Conservation (phyloP, 2,113 vertebrate genomes). For the Takifugu bimaculatus region DNA sequence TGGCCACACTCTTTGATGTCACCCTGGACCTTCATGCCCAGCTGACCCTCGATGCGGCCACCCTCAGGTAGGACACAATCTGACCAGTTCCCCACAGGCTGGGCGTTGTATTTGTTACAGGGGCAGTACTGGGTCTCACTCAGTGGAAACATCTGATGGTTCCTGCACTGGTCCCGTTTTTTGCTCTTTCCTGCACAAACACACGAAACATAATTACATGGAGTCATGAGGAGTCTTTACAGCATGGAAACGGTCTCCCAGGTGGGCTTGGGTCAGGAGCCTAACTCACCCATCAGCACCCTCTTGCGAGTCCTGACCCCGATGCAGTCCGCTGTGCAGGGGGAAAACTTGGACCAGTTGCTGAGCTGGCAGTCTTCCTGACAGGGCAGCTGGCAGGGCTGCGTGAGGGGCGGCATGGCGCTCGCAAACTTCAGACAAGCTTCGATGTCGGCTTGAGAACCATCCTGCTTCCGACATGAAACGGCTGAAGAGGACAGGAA, state of each 20-base stretch:
- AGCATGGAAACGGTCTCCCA: no score
- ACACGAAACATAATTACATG: background rate
- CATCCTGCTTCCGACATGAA: constrained; percentile 91
- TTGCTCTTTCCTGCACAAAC: constrained; percentile 88
- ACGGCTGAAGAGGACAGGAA: constrained; percentile 76
- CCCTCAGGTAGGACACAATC: constrained; percentile 93
- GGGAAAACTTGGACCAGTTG: constrained; percentile 93
- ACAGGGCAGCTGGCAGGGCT: constrained; percentile 90
- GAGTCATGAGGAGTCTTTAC: background rate
- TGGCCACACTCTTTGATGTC: constrained; percentile 94
- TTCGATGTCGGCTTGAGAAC: constrained; percentile 82
- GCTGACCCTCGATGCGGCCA: constrained; percentile 76
- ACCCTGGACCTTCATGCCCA: constrained; percentile 88
- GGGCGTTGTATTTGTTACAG: constrained; percentile 93
- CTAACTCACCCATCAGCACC: constrained; percentile 82
- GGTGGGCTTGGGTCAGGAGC: no score
- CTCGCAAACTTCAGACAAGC: constrained; percentile 83
- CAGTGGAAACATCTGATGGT: constrained; percentile 86
- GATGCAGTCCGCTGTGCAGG: constrained; percentile 89
- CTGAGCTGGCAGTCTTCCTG: constrained; percentile 95
- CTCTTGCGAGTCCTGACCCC: constrained; percentile 89
- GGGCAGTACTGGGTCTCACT: constrained; percentile 95
- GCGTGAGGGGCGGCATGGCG: constrained; percentile 86
- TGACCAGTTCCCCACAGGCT: constrained; percentile 96
- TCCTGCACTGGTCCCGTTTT: constrained; percentile 93